These are phyloP conservation scores for Cololabis saira DNA, from an alignment of 2,113 vertebrate species.

Conservation along the genomic window DNA sequence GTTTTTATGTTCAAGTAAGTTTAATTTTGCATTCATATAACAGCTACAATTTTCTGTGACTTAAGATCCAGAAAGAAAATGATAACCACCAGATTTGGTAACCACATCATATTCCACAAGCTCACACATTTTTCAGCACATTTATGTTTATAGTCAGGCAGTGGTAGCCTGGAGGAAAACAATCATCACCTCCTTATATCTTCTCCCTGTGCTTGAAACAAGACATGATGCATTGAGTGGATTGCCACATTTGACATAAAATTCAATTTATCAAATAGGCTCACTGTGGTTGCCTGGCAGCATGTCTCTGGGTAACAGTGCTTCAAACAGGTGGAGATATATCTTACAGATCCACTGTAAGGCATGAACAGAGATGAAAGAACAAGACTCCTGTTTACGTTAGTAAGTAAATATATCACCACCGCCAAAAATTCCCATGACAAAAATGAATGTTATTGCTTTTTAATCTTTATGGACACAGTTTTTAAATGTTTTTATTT, in stretches of 20 bases:
- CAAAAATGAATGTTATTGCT: slow-evolving; percentile 47
- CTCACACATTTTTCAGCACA: too few species aligned
- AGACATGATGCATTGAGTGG: slow-evolving; percentile 69
- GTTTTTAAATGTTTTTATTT: slow-evolving; percentile 28
- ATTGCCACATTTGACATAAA: slow-evolving; percentile 67
- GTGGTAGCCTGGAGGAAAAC: slow-evolving; percentile 46
- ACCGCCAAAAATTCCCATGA: slow-evolving; percentile 60
- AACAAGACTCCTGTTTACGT: slow-evolving; percentile 65
- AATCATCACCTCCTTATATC: slow-evolving; percentile 51
- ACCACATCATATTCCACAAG: too few species aligned
- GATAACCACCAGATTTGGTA: too few species aligned
- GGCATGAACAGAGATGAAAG: slow-evolving; percentile 63
- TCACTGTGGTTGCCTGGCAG: slow-evolving; percentile 49
- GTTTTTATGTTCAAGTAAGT: too few species aligned
- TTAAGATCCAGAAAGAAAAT: too few species aligned
- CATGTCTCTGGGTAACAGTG: slow-evolving; percentile 68
- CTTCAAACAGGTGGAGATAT: slow-evolving; percentile 63
- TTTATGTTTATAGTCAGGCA: slow-evolving; percentile 5
- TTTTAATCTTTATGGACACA: slow-evolving; percentile 26
- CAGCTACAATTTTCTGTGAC: too few species aligned
- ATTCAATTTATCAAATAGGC: slow-evolving; percentile 72
- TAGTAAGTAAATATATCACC: slow-evolving; percentile 73
- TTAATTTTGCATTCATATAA: too few species aligned
- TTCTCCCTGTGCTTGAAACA: slow-evolving; percentile 36
- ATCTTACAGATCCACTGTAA: slow-evolving; percentile 61